Evolutionary conservation across 2,888 invertebrate species (phyloP).

Genomic region (Drosophila formosana): DNA sequence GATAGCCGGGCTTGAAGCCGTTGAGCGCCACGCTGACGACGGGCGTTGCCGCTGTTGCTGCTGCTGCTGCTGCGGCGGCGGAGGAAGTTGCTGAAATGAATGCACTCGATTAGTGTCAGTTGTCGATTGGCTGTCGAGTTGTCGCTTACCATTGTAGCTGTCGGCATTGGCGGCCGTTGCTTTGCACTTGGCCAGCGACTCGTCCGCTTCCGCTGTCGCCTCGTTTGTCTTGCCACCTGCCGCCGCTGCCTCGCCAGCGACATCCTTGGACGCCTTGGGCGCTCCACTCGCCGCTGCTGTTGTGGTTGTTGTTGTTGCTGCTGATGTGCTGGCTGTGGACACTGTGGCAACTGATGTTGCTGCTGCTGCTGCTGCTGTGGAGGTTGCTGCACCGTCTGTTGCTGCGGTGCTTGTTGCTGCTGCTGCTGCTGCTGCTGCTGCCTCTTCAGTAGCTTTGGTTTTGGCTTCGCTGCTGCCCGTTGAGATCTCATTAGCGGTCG

Average conservation of each 20-base stretch:
- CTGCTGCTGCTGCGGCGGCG: conserved; percentile 34
- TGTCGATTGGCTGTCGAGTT: too few relatives aligned
- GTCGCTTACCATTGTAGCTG: conserved; percentile 45
- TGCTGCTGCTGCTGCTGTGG: conserved; percentile 40
- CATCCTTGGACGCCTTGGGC: conserved; percentile 35
- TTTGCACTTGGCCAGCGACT: conserved; percentile 42
- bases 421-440: conserved; percentile 32
- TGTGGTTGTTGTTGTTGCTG: conserved; percentile 82
- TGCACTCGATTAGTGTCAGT: neutral
- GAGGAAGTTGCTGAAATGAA: neutral
- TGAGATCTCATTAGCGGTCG: conserved; percentile 66
- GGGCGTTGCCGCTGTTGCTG: conserved; percentile 39
- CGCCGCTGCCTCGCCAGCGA: conserved; percentile 41
- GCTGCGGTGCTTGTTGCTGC: conserved; percentile 22
- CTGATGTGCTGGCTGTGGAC: conserved; percentile 6
- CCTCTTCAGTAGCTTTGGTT: conserved; percentile 50
- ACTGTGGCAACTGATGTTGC: neutral
- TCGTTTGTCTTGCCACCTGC: conserved; percentile 28
- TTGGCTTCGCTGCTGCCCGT: conserved; percentile 55
- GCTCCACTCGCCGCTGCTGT: conserved; percentile 76
- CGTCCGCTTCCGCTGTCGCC: conserved; percentile 29
- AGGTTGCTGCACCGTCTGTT: conserved; percentile 37
- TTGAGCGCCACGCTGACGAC: conserved; percentile 60
- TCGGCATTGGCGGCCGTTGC: conserved; percentile 34
- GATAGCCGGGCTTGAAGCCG: conserved; percentile 74